phyloP scores from a whole-genome alignment of 2,888 invertebrate species.

The Ferrisia virgata region DNA sequence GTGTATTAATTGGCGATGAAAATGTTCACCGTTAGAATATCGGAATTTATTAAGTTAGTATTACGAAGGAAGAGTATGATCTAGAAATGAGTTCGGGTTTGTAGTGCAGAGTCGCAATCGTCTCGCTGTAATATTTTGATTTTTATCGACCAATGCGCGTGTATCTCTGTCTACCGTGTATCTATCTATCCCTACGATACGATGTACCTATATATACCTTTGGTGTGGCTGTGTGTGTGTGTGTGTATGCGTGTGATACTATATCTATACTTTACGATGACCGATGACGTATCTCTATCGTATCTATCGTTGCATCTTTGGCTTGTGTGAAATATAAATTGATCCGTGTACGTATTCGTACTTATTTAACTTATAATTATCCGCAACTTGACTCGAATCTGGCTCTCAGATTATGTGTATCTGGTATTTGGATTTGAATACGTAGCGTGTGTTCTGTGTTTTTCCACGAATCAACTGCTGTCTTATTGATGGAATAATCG shows the following conservation, averaged over 20 bases:
- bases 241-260: too few species aligned
- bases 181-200: too few species aligned
- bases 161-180: too few species aligned
- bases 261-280: too few species aligned
- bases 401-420: background rate
- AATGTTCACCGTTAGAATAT: slow-evolving; percentile 22
- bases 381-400: background rate
- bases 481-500: too few species aligned
- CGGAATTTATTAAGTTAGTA: slow-evolving; percentile 30
- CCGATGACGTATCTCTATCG: background rate
- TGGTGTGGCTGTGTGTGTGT: too few species aligned
- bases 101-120: background rate
- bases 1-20: slow-evolving; percentile 26
- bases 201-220: too few species aligned
- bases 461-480: background rate
- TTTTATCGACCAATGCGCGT: background rate
- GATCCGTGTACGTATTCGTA: too few species aligned
- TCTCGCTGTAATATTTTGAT: background rate
- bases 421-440: too few species aligned
- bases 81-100: slow-evolving; percentile 14
- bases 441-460: too few species aligned
- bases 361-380: background rate
- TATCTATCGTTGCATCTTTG: background rate
- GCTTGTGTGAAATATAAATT: background rate
- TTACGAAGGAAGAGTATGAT: background rate